phyloP scores from a whole-genome alignment of 1,140 invertebrate species.

The Drosophila ironensis region DNA sequence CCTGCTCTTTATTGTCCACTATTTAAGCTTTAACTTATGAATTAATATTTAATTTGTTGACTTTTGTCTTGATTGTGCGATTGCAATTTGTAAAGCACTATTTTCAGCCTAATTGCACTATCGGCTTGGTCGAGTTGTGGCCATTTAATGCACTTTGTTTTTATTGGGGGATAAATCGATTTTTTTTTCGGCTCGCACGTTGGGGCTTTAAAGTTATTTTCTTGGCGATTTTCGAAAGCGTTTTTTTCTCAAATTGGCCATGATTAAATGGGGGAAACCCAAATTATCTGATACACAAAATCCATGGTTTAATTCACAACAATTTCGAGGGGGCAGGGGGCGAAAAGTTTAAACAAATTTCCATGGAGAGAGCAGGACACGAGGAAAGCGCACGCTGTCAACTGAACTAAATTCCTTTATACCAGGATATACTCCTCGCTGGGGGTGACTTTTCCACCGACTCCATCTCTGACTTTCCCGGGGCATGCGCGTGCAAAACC shows the following conservation, averaged over 20 bases:
- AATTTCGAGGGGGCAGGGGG: too few species aligned
- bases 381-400: constrained; percentile 67
- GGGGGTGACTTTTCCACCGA: constrained; percentile 39
- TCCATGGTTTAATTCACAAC: constrained; percentile 24
- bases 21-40: not conserved
- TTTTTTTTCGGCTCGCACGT: constrained; percentile 52
- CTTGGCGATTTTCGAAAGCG: not conserved
- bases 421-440: constrained; percentile 26
- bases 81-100: not conserved
- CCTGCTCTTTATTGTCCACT: constrained; percentile 9
- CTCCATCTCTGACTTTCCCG: constrained; percentile 23
- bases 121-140: not conserved
- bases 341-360: constrained; percentile 36
- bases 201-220: constrained; percentile 21
- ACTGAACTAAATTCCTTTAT: constrained; percentile 77
- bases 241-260: constrained; percentile 1
- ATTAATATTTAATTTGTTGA: not conserved
- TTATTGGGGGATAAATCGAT: constrained; percentile 74
- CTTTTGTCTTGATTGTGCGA: not conserved
- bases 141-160: constrained; percentile 65
- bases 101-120: not conserved
- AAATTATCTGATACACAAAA: constrained; percentile 5
- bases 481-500: constrained; percentile 40
- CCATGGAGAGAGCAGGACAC: constrained; percentile 47
- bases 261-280: not conserved